Conservation (phyloP, 2,888 invertebrate species). For the Leucoptera coffeella region DNA sequence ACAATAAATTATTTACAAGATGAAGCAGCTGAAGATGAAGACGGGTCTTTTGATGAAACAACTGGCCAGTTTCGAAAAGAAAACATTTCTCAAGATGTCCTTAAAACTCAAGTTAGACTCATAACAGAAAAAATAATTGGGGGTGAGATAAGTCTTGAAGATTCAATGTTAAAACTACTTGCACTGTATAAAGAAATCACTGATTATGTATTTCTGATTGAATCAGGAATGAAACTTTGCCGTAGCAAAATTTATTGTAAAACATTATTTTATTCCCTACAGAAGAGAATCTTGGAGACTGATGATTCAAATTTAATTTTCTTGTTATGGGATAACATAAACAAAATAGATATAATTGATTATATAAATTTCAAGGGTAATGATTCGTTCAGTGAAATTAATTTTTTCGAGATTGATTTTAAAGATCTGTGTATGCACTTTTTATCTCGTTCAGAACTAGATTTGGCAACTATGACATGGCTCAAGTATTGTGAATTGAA, state of each 20-base stretch:
- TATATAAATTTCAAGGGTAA: slow-evolving; percentile 31
- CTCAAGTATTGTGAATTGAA: slow-evolving; percentile 32
- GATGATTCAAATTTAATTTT: slow-evolving; percentile 13
- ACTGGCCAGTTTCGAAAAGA: too few species aligned
- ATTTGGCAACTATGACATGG: slow-evolving; percentile 42
- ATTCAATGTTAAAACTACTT: slow-evolving; percentile 16
- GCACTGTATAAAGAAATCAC: slow-evolving; percentile 23
- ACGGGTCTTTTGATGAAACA: too few species aligned
- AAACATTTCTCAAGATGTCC: slow-evolving; percentile 14
- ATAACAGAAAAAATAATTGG: slow-evolving; percentile 13
- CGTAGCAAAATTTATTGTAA: slow-evolving; percentile 21
- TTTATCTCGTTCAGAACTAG: slow-evolving; percentile 31
- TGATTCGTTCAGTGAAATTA: slow-evolving; percentile 18
- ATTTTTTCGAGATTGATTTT: slow-evolving; percentile 22
- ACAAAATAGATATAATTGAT: slow-evolving; percentile 34
- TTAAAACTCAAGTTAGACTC: slow-evolving; percentile 18
- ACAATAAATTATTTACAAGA: too few species aligned
- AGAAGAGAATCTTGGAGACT: slow-evolving; percentile 18
- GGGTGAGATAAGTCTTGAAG: slow-evolving; percentile 11
- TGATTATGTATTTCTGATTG: slow-evolving; percentile 19
- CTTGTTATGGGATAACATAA: slow-evolving; percentile 20
- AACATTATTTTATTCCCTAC: slow-evolving; percentile 21
- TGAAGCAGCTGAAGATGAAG: too few species aligned
- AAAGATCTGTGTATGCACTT: slow-evolving; percentile 27
- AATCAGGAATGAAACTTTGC: slow-evolving; percentile 18